Conservation (phyloP, 2,113 vertebrate genomes). For the Conger conger region DNA sequence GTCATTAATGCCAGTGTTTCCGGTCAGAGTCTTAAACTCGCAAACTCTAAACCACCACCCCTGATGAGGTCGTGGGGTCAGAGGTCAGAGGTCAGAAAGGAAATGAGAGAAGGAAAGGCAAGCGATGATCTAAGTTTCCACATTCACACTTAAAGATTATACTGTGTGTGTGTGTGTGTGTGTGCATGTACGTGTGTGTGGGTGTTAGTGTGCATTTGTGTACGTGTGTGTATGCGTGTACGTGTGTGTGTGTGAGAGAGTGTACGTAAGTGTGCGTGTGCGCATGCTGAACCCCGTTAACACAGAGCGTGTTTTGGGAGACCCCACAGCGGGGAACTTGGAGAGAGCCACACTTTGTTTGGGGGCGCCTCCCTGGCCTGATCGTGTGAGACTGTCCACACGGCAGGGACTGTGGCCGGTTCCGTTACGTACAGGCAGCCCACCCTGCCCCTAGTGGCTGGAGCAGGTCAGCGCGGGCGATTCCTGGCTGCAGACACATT, state of each 20-base stretch:
- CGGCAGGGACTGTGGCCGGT: neutral
- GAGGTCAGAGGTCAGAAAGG: neutral
- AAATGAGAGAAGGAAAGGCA: neutral
- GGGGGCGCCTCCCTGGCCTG: neutral
- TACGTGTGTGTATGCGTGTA: neutral
- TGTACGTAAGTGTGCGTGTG: neutral
- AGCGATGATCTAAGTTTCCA: neutral
- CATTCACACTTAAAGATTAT: too few species aligned
- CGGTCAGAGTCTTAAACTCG: neutral
- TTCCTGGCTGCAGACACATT: too few species aligned
- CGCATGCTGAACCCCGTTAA: neutral
- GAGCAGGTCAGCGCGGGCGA: too few species aligned
- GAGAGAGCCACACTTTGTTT: neutral
- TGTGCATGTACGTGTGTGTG: neutral
- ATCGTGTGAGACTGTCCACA: neutral
- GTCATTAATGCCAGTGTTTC: neutral
- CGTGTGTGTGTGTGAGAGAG: neutral
- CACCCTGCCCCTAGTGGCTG: neutral
- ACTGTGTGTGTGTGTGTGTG: neutral
- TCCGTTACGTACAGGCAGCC: neutral
- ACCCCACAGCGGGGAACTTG: neutral
- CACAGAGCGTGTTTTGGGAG: neutral
- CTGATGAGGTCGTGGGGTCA: neutral
- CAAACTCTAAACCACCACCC: neutral
- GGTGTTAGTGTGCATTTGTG: too few species aligned